Percentiles rank a stretch among this genome's conserved stretches.
These are phyloP conservation scores for Pseudolaguvia tuberculata DNA, from an alignment of 2,113 vertebrate genomes.

Conservation along the genomic window DNA sequence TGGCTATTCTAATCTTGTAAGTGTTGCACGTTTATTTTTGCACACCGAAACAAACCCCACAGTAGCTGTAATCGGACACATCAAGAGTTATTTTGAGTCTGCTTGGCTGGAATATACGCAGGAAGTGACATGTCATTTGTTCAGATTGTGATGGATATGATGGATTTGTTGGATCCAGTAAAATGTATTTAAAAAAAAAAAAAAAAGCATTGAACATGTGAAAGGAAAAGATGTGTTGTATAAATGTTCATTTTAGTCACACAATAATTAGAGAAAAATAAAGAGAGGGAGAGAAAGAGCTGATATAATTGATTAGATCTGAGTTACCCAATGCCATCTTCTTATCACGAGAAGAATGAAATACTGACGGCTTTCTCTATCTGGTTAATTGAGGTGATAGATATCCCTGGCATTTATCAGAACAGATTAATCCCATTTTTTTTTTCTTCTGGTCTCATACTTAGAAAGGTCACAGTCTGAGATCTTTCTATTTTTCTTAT, in stretches of 20 bases:
- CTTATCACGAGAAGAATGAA: slow-evolving; percentile 72
- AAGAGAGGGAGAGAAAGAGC: not conserved
- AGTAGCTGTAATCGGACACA: not conserved
- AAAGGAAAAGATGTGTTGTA: not conserved
- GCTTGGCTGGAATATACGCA: not conserved
- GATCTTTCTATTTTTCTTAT: slow-evolving; percentile 77
- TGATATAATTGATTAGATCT: not conserved
- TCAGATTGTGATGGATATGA: not conserved
- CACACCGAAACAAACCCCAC: not conserved
- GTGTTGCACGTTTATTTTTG: slow-evolving; percentile 5
- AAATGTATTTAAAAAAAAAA: too few relatives aligned
- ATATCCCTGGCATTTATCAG: slow-evolving; percentile 82
- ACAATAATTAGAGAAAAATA: too few relatives aligned
- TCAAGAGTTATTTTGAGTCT: not conserved
- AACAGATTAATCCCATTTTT: slow-evolving; percentile 77
- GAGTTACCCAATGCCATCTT: slow-evolving; percentile 26
- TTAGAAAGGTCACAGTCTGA: slow-evolving; percentile 74
- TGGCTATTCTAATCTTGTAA: not conserved
- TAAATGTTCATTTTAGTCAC: too few relatives aligned
- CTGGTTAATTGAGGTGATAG: slow-evolving; percentile 83
- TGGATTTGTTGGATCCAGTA: not conserved
- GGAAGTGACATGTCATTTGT: not conserved
- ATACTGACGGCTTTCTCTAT: slow-evolving; percentile 73
- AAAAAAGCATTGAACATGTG: not conserved
- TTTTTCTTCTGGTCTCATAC: slow-evolving; percentile 67